Base-by-base conservation (phyloP, 2,113 vertebrate genomes). In the Oxygymnocypris stewartii region DNA sequence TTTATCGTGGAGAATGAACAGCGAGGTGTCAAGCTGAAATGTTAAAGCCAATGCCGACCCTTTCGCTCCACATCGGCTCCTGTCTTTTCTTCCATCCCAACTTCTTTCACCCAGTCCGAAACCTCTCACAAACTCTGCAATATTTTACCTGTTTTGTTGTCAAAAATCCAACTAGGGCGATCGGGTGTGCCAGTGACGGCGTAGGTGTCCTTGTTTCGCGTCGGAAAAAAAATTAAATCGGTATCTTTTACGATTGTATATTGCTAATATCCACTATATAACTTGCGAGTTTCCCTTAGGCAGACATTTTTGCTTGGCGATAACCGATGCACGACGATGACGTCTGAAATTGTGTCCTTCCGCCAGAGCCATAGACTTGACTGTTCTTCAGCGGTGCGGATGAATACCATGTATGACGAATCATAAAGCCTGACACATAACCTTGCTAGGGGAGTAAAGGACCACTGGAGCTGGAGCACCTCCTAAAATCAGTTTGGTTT, bases 241-340 rank as follows among this genome's bases (percentile, higher is more conserved):
- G 92, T 74, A 3, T 89, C 87, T 84, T 59, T 90, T 87, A 88
- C 76, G 57, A 57, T 85, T 85, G 86, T 90, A 89, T 77, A 90
- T 89, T 74, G 78, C 87, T 90, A 88, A 93, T 94, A 92, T 92
- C 93, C 94, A 94, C 95, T 94, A 95, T 95, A 94, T 94, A 97
- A 97, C 95, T 97, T 96, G 95, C 95, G 95, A 96, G 96, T 95
- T 96, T 96, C 96, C 96, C 96, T 98, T 95, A 98, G 96, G 97
- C 97, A 96, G 97, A 98, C 97, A 97, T 98, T 96, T 98, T 97
- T 94, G 96, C 95, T 95, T 93, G 92, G 94, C 92, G 89, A 93
- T 93, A 92, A 92, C 97, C 97, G 93, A 91, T 96, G 95, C 96
- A 97, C 97, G 90, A 91, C 95, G 94, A 94, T 96, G 96, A 93